Evolutionary conservation across 2,797 vertebrate species (phyloP), one percentile per base, ranked within the genome.

Genomic region (Gymnothorax javanicus): DNA sequence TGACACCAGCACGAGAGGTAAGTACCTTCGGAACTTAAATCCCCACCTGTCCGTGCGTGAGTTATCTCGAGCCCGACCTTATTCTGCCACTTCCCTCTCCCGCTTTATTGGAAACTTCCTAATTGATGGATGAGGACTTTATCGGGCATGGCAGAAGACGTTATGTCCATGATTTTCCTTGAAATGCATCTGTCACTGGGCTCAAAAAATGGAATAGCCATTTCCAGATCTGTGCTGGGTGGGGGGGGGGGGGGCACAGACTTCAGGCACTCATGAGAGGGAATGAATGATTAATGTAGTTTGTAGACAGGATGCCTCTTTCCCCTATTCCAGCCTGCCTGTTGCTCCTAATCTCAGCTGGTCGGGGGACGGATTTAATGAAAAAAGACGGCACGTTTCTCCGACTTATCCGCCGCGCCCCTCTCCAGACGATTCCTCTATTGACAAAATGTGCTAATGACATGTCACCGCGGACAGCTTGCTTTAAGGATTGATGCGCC

Each of bases 401-500:
- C 94, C 88, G 93, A 94, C 92, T 95, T 94, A 92, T 91, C 91
- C 95, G 94, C 95, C 87, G 92, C 94, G 95, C 93, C 33, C 94
- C 94, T 95, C 93, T 92, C 93, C 92, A 93, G 93, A 97, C 95
- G 4, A 97, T 97, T 97, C 97, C 97, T 96, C 95, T 96, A 96
- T 97, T 97, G 97, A 97, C 97, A 97, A 96, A 97, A 95, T 95
- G 95, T 93, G 93, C 96, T 97, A 98, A 98, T 98, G 97, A 97
- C 97, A 97, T 96, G 97, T 97, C 97, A 97, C 95, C 96, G 97
- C 95, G 92, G 96, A 97, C 97, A 97, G 96, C 95, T 95, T 95
- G 94, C 91, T 93, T 0, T 92, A 93, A 97, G 93, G 96, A 98
- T 95, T 96, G 96, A 98, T 97, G 96, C 90, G 91, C 92, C 94